phyloP scores from a whole-genome alignment of 30 jellyfish, hydroid and myxozoan genomes.

The Cassiopea xamachana region DNA sequence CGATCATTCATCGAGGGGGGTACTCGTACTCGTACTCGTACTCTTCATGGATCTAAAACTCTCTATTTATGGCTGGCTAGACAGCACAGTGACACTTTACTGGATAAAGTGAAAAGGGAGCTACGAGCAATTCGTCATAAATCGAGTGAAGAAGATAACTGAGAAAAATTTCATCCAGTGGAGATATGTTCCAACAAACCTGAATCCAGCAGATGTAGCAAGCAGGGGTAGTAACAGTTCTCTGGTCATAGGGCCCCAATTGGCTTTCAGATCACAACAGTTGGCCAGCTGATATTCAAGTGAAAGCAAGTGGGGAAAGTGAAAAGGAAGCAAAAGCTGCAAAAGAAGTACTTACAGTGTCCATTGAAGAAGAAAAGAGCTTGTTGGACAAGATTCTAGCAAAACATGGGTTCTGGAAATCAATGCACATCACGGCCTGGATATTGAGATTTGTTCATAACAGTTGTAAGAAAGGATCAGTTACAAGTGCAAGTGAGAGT shows the following conservation, averaged over 20 bases:
- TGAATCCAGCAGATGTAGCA: not conserved
- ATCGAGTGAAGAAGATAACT: not conserved
- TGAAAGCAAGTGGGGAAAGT: conserved; percentile 49
- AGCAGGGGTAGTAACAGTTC: not conserved
- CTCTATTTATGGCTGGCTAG: conserved; percentile 39
- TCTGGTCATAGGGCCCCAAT: conserved; percentile 52
- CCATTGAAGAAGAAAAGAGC: conserved; percentile 3
- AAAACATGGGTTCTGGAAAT: not conserved
- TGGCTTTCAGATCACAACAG: conserved; percentile 49
- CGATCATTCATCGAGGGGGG: no score
- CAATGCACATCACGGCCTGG: not conserved
- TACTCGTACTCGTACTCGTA: no score
- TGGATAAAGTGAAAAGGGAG: conserved; percentile 19
- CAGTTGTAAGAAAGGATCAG: not conserved
- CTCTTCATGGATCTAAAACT: no score
- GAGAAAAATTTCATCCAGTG: not conserved
- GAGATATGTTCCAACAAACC: not conserved
- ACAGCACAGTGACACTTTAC: conserved; percentile 34
- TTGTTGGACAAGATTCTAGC: not conserved
- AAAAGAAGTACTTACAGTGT: conserved; percentile 52
- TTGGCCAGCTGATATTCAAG: conserved; percentile 68
- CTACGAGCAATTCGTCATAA: not conserved
- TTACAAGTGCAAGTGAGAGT: conserved; percentile 26
- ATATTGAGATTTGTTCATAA: not conserved
- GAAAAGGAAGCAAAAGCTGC: conserved; percentile 56